These are phyloP conservation scores for Halcyon badia DNA, from an alignment of 2,797 vertebrate genomes.

Conservation along the genomic window DNA sequence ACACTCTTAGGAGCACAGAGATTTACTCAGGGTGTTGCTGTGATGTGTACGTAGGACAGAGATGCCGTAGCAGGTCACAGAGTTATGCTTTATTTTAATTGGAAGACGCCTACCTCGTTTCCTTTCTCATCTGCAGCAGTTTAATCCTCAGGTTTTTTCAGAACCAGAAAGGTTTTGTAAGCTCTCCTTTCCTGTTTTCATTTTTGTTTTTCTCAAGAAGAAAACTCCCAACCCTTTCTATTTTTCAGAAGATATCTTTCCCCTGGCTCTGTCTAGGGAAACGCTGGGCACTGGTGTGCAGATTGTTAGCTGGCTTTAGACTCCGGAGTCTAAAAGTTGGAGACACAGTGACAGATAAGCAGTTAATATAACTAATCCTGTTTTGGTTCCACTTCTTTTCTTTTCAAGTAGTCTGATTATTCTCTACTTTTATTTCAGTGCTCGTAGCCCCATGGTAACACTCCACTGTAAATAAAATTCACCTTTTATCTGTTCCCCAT, in stretches of 20 bases:
- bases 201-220: not conserved
- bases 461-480: constrained; percentile 49
- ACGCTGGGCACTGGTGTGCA: not conserved
- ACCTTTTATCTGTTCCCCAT: constrained; percentile 48
- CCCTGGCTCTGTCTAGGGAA: not conserved
- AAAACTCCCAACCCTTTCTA: not conserved
- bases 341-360: not conserved
- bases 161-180: not conserved
- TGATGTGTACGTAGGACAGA: not conserved
- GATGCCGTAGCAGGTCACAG: not conserved
- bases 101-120: constrained; percentile 24
- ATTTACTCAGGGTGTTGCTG: not conserved
- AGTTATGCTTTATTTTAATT: constrained; percentile 26
- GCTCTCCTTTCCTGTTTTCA: not conserved
- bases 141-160: not conserved
- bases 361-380: constrained; percentile 24
- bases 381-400: not conserved
- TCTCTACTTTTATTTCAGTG: not conserved
- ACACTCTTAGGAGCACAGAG: not conserved
- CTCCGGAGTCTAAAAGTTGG: not conserved
- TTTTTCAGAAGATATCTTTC: not conserved
- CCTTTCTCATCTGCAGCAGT: not conserved
- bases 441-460: not conserved
- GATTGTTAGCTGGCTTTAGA: not conserved
- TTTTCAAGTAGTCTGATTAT: not conserved